Evolutionary conservation across 2,888 invertebrate species (phyloP), one percentile per base, ranked within the genome.

Genomic region (Choristoneura rosaceana): DNA sequence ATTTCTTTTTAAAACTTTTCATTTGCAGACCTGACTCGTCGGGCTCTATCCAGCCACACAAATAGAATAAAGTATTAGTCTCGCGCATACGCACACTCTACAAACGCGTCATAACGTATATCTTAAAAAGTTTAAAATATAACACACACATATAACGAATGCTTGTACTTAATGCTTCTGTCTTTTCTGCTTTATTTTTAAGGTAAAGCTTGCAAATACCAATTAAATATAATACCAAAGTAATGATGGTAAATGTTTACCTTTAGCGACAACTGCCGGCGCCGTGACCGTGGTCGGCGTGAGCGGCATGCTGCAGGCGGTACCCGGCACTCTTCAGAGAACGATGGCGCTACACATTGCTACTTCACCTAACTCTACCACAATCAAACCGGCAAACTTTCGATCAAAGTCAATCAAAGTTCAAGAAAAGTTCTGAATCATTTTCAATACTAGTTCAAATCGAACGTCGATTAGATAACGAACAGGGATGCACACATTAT

Each of bases 241-340:
- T 25, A 25, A 15, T 52, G 52, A 9, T 17, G 14, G 12, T n/a
- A 15, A n/a, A 8, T 58, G 66, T 67, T 70, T 67, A 71, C 71
- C 71, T 71, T 58, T 62, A 15, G 67, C 17, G 9, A 62, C 15
- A 14, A 67, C 67, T 47, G 67, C 58, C 47, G 62, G 45, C 12
- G 47, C 67, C n/a, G 70, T 50, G 15, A n/a, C 67, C 34, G 70
- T 60, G 9, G 69, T 68, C 47, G 71, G 71, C 45, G 62, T 71
- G 5, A 71, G 55, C 58, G 71, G 71, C 67, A 71, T 71, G 15
- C 67, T 71, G 61, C 59, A 14, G 52, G 7, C 17, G 14, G 17
- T 17, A 14, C 25, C n/a, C 45, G 33, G 45, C 47, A 15, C 50
- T 10, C 15, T 62, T 67, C 55, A 70, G 55, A 4, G 15, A 34